phyloP scores from a whole-genome alignment of 2,888 invertebrate genomes.

The Abrostola tripartita region DNA sequence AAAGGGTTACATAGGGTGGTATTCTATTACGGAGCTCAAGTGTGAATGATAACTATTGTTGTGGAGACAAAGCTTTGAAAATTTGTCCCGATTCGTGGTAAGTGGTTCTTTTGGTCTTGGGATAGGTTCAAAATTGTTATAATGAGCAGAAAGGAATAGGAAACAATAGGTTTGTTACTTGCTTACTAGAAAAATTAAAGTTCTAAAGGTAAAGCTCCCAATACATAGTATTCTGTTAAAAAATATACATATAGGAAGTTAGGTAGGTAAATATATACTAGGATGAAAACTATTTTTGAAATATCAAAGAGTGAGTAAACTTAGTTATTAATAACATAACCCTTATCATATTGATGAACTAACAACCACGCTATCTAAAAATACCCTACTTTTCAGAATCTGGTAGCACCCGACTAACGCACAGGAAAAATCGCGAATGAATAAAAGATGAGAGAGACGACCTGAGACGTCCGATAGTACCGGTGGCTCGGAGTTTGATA shows the following conservation, averaged over 20 bases:
- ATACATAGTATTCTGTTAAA: too few species aligned
- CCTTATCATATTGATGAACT: background rate
- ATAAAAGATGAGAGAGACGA: constrained; percentile 60
- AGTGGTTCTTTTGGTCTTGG: background rate
- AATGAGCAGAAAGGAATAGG: too few species aligned
- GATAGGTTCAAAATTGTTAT: background rate
- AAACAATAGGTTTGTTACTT: too few species aligned
- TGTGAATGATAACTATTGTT: constrained; percentile 5
- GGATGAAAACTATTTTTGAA: too few species aligned
- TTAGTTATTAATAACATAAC: too few species aligned
- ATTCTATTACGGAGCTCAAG: constrained; percentile 1
- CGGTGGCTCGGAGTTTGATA: constrained; percentile 22
- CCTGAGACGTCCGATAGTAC: constrained; percentile 43
- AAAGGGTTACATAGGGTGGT: constrained; percentile 6
- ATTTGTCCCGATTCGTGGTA: background rate
- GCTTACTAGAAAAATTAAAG: too few species aligned
- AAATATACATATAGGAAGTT: too few species aligned
- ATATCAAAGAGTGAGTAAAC: too few species aligned
- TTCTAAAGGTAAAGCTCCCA: too few species aligned
- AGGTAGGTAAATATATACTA: too few species aligned
- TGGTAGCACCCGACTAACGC: constrained; percentile 38
- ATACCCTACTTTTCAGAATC: constrained; percentile 8
- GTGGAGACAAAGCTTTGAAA: background rate
- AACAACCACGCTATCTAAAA: background rate
- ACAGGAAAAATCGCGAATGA: constrained; percentile 53